phyloP scores from a whole-genome alignment of 2,888 invertebrate genomes.

The Plagodis dolabraria region DNA sequence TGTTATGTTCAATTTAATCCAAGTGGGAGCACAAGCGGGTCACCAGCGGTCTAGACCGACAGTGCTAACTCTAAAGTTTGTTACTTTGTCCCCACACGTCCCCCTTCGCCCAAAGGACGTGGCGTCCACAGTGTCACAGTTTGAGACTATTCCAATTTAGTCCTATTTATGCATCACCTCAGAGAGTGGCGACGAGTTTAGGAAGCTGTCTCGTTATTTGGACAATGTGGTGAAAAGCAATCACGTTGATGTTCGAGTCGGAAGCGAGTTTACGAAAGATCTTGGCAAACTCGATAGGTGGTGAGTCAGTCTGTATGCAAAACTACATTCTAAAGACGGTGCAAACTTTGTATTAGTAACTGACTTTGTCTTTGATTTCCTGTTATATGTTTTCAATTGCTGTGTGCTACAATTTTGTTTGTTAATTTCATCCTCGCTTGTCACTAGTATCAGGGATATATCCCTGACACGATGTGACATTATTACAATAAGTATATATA shows the following conservation, averaged over 20 bases:
- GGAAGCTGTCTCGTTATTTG: constrained; percentile 33
- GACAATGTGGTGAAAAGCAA: constrained; percentile 34
- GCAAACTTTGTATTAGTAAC: too few relatives aligned
- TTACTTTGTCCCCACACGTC: constrained; percentile 61
- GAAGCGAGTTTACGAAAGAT: constrained; percentile 25
- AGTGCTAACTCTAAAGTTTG: constrained; percentile 73
- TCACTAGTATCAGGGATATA: too few relatives aligned
- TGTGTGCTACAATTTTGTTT: too few relatives aligned
- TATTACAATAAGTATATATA: too few relatives aligned
- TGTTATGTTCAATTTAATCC: constrained; percentile 69
- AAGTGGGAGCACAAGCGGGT: constrained; percentile 61
- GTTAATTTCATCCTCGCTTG: too few relatives aligned
- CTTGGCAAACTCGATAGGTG: constrained; percentile 3
- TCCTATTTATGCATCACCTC: constrained; percentile 70
- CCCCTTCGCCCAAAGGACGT: constrained; percentile 56
- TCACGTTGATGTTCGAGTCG: constrained; percentile 27
- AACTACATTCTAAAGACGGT: too few relatives aligned
- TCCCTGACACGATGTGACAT: too few relatives aligned
- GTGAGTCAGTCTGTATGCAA: too few relatives aligned
- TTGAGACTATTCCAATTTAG: constrained; percentile 67
- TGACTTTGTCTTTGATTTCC: too few relatives aligned
- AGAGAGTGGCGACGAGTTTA: constrained; percentile 45
- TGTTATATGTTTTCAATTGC: too few relatives aligned
- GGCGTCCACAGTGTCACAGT: constrained; percentile 61
- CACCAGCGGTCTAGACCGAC: constrained; percentile 61